These are phyloP conservation scores for Eucera pruinosa DNA, from an alignment of 2,888 invertebrate genomes.

Conservation along the genomic window DNA sequence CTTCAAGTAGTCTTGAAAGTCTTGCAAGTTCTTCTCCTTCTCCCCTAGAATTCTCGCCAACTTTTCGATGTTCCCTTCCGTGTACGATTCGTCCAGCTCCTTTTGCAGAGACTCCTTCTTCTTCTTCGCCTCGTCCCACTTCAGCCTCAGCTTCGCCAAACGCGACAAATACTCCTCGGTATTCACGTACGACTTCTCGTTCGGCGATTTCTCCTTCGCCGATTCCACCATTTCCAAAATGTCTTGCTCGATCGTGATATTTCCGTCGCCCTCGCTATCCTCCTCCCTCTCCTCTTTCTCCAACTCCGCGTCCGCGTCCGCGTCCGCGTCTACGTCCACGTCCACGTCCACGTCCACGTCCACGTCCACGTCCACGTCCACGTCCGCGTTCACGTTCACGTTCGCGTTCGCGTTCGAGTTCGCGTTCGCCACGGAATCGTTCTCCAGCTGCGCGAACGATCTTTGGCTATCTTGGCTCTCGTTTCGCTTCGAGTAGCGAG, in stretches of 20 bases:
- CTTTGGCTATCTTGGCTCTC: slow-evolving; percentile 48
- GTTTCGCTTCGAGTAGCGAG: slow-evolving; percentile 57
- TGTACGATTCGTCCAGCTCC: slow-evolving; percentile 70
- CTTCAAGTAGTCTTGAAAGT: slow-evolving; percentile 81
- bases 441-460: slow-evolving; percentile 10
- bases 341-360: too few species aligned
- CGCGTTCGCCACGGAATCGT: slow-evolving; percentile 15
- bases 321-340: too few species aligned
- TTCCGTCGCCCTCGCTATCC: slow-evolving; percentile 34
- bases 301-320: too few species aligned
- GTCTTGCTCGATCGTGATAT: slow-evolving; percentile 40
- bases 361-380: too few species aligned
- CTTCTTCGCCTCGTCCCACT: slow-evolving; percentile 77
- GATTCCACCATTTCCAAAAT: slow-evolving; percentile 29
- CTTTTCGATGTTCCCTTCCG: slow-evolving; percentile 77
- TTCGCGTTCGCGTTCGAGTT: too few species aligned
- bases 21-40: slow-evolving; percentile 74
- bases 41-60: slow-evolving; percentile 76
- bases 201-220: slow-evolving; percentile 26
- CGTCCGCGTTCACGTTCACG: too few species aligned
- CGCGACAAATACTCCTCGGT: slow-evolving; percentile 71
- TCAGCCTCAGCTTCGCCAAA: slow-evolving; percentile 72
- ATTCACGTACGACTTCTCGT: slow-evolving; percentile 56
- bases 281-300: too few species aligned
- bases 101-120: slow-evolving; percentile 72